Base-by-base conservation (phyloP, 2,113 vertebrate species). In the Scortum barcoo region DNA sequence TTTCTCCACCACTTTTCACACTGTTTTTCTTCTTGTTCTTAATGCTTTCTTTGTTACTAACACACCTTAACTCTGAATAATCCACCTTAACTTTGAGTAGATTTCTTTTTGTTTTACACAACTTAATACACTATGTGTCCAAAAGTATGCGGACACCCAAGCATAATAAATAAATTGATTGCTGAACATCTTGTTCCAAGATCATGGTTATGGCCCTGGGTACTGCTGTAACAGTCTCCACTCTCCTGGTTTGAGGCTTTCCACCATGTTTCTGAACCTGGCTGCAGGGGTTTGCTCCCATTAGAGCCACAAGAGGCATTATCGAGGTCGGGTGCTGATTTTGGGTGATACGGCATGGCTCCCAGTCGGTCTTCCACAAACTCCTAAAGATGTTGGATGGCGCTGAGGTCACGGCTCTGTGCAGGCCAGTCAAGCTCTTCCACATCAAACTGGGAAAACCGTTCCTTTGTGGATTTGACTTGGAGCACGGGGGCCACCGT, bases 231-330 rank as follows among this genome's bases (percentile, higher is more conserved):
- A 20, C 33, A 40, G 56, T 17, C 24, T 51, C 33, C 42, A 36
- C 22, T 60, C 7, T 7, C 38, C 22, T 69, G 65, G 42, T 61
- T 65, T 48, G 16, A 19, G 14, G 40, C 26, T 48, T 50, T 78
- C 54, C 20, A 16, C 20, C 22, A 56, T 10, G n/a, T 58, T 50
- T 67, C 24, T 30, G n/a, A 22, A 50, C n/a, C 65, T 38, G 62
- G 3, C 53, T 60, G 20, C 62, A 42, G 24, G 5, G 33, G 19
- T 56, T 40, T 70, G 22, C 51, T 40, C 26, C 9, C 20, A 33
- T 58, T 77, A n/a, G 17, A 67, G 50, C 56, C 72, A 12, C 56
- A 67, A n/a, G 33, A 61, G 36, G 36, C 26, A 19, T 56, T 28
- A 20, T 26, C 28, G 46, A 53, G 5, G 51, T 42, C 12, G 10